Conservation (phyloP, 2,888 invertebrate genomes). For the Diaphora mendica region DNA sequence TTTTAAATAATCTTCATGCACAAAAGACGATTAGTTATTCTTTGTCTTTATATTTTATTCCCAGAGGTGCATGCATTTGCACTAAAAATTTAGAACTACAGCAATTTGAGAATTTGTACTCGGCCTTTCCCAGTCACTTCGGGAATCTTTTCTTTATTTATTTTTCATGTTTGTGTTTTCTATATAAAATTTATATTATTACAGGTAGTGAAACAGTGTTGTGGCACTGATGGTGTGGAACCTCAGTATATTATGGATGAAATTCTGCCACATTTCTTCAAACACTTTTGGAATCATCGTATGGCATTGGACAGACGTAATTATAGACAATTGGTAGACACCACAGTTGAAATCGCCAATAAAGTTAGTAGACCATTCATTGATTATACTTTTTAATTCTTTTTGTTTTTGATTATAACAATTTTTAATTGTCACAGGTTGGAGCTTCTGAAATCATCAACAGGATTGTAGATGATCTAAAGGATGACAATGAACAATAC, state of each 20-base stretch:
- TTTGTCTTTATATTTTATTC: background rate
- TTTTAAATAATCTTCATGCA: background rate
- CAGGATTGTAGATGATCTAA: slow-evolving; percentile 99
- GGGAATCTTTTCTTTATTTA: background rate
- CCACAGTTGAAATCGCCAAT: slow-evolving; percentile 99
- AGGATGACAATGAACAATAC: slow-evolving; percentile 99
- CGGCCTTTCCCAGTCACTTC: background rate
- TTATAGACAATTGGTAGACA: slow-evolving; percentile 99
- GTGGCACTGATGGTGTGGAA: slow-evolving; percentile 99
- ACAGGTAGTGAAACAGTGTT: slow-evolving; percentile 99
- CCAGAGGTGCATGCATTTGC: no score
- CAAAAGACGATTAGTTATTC: background rate
- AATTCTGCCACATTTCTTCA: slow-evolving; percentile 99
- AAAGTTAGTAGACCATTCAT: slow-evolving; percentile 84
- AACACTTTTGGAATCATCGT: slow-evolving; percentile 99
- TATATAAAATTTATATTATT: slow-evolving; percentile 23
- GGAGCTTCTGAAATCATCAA: slow-evolving; percentile 99
- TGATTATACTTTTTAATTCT: background rate
- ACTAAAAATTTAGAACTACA: no score
- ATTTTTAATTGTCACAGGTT: slow-evolving; percentile 81
- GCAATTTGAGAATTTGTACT: no score
- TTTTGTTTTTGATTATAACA: background rate
- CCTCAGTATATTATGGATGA: slow-evolving; percentile 99
- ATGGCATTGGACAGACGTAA: slow-evolving; percentile 99
- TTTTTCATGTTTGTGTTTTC: background rate